Conservation (phyloP, 1,140 invertebrate genomes). For the Frieseomelitta varia region DNA sequence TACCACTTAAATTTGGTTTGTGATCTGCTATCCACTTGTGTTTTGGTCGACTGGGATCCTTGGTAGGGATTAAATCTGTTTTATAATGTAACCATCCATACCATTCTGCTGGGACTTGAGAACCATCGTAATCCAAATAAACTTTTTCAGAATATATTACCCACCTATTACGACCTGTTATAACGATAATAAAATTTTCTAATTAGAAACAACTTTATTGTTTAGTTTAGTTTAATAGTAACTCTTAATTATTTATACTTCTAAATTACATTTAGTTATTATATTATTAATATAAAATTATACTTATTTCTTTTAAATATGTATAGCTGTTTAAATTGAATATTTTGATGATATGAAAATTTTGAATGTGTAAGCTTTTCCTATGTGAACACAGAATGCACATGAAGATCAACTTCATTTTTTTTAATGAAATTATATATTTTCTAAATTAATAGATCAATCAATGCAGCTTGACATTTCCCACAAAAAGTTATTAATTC, state of each 20-base stretch:
- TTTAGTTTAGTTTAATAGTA: neutral
- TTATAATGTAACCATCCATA: slow-evolving; percentile 93
- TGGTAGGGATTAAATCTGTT: slow-evolving; percentile 83
- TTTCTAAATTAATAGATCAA: too few relatives aligned
- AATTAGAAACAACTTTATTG: neutral
- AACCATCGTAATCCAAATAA: slow-evolving; percentile 95
- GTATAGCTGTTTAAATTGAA: too few relatives aligned
- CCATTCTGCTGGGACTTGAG: slow-evolving; percentile 96
- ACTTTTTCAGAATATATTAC: slow-evolving; percentile 91
- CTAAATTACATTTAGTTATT: neutral
- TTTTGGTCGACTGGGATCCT: slow-evolving; percentile 88
- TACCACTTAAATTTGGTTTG: slow-evolving; percentile 92
- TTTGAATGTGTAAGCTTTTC: too few relatives aligned
- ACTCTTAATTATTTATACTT: neutral
- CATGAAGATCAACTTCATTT: too few relatives aligned
- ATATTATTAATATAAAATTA: neutral
- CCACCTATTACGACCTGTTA: slow-evolving; percentile 94
- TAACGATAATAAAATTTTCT: neutral
- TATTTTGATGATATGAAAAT: too few relatives aligned
- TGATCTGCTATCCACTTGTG: slow-evolving; percentile 94
- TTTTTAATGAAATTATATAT: too few relatives aligned
- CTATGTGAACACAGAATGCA: too few relatives aligned
- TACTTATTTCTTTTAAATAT: too few relatives aligned
- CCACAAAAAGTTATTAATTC: too few relatives aligned
- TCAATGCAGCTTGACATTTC: too few relatives aligned